A percentile compares a stretch with the other conserved stretches of the same genome.
phyloP scores from a whole-genome alignment of 2,113 vertebrate genomes.

The Lophotis ruficrista region DNA sequence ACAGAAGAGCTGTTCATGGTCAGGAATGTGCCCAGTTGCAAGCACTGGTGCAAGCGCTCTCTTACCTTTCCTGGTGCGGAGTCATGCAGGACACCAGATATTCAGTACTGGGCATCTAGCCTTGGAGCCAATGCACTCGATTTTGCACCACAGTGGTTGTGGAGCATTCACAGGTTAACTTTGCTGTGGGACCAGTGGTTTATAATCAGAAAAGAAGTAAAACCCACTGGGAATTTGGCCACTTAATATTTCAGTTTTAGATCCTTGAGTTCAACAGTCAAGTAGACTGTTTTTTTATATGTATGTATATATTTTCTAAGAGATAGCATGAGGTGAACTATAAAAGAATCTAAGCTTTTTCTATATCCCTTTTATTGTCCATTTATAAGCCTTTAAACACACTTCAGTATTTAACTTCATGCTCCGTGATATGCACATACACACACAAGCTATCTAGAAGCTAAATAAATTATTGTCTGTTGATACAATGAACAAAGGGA shows the following conservation, averaged over 20 bases:
- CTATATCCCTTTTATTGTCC: background rate
- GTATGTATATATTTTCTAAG: background rate
- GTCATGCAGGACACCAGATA: background rate
- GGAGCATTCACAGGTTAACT: background rate
- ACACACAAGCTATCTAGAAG: background rate
- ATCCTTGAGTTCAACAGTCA: background rate
- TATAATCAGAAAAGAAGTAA: background rate
- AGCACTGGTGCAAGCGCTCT: background rate
- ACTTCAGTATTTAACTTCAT: background rate
- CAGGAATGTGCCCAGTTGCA: accelerated
- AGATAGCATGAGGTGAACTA: background rate
- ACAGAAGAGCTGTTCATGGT: background rate
- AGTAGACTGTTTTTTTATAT: background rate
- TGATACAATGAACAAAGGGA: background rate
- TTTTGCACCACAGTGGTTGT: background rate
- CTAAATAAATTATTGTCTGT: background rate
- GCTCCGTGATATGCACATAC: background rate
- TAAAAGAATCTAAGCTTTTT: background rate
- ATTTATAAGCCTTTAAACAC: background rate
- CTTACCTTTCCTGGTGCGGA: background rate
- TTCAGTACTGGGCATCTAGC: background rate
- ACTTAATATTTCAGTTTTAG: background rate
- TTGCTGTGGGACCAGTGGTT: background rate
- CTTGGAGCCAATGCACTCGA: background rate
- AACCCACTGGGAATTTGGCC: background rate